Evolutionary conservation across 2,113 vertebrate genomes (phyloP).

Genomic region (Prunella fulvescens): DNA sequence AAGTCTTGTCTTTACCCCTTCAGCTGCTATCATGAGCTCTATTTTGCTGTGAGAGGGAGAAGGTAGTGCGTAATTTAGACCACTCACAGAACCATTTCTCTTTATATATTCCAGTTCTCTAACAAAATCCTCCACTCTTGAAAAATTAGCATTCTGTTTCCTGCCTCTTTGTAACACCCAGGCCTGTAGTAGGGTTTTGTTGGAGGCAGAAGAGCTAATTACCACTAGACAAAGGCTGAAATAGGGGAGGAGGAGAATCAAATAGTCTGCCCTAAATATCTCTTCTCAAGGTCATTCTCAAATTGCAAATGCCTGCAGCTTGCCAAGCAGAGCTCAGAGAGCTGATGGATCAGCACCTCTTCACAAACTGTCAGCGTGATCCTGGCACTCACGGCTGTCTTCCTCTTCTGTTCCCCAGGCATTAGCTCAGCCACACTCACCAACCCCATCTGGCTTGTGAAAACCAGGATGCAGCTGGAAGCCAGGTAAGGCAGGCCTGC

Average conservation of each 20-base stretch:
- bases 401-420: constrained; percentile 26
- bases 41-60: not conserved
- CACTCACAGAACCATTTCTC: not conserved
- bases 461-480: constrained; percentile 69
- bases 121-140: not conserved
- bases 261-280: not conserved
- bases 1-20: not conserved
- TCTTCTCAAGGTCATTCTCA: not conserved
- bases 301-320: not conserved
- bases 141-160: not conserved
- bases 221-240: not conserved
- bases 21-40: not conserved
- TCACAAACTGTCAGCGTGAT: not conserved
- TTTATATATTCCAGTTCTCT: not conserved
- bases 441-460: constrained; percentile 70
- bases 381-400: not conserved
- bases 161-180: not conserved
- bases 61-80: not conserved
- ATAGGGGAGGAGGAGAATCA: not conserved
- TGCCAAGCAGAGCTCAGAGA: not conserved
- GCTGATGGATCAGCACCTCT: not conserved
- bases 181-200: not conserved
- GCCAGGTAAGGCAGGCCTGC: constrained; percentile 33
- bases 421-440: constrained; percentile 49
- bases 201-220: not conserved